Base-by-base conservation (phyloP, 2,888 invertebrate species). In the Drosophila helvetica region DNA sequence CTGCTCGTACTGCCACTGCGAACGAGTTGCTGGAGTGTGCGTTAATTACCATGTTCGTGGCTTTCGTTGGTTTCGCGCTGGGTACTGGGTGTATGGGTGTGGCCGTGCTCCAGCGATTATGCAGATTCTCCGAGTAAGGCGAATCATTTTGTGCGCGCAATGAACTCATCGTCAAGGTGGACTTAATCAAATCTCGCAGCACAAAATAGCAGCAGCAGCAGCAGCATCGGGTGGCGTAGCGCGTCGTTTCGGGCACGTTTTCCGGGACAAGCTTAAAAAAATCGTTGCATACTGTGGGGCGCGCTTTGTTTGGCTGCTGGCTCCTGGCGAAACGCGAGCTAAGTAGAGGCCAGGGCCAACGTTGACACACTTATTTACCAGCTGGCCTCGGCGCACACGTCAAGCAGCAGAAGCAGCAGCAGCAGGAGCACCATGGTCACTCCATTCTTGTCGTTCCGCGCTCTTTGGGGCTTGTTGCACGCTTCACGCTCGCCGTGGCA, bases 281-380 rank as follows among this genome's bases (percentile, higher is more conserved):
- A 61, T 73, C 69, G 85, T 58, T 70, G 86, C 74, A 78, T 88
- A 80, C 75, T 86, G 83, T 66, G 19, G 58, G 57, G 74, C 62
- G 64, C 65, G 71, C 74, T 78, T 88, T 71, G 76, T 84, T 88
- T 77, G 59, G 67, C 73, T 70, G 51, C 33, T 17, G 18, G 15
- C 46, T 27, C 45, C 45, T n/a, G 9, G 25, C 9, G 30, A n/a
- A n/a, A 45, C 10, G 10, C 12, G 12, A n/a, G 42, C 27, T 33
- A 59, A 69, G 54, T 56, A 54, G 65, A 43, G 54, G 30, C 67
- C 50, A 60, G 56, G 42, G 38, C 55, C 59, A 66, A 61, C 70
- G 74, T 74, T 86, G 89, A 83, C 83, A 88, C 79, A 87, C 79
- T 83, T 88, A 88, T 78, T 86, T 82, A 86, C 63, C 72, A 76